Evolutionary conservation across 2,113 vertebrate genomes (phyloP).

Genomic region (Dasypus novemcinctus): DNA sequence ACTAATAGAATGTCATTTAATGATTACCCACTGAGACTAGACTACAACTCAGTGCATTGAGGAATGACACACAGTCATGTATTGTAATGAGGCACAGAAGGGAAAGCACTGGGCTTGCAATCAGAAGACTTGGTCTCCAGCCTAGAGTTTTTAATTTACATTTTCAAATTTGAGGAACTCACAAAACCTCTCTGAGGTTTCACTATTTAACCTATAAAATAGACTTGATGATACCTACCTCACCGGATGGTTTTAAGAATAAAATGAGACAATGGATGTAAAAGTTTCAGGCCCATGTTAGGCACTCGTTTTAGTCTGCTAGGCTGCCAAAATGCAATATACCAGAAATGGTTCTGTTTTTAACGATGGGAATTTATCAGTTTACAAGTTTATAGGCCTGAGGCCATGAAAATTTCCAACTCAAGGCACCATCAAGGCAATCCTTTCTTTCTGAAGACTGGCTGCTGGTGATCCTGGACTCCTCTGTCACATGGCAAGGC

Average conservation of each 20-base stretch:
- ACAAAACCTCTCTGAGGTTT: neutral
- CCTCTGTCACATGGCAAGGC: too few relatives aligned
- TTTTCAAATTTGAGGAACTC: neutral
- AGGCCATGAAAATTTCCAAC: too few relatives aligned
- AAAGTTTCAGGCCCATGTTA: neutral
- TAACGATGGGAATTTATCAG: too few relatives aligned
- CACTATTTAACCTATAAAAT: neutral
- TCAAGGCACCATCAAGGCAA: too few relatives aligned
- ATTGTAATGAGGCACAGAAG: neutral
- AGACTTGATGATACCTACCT: neutral
- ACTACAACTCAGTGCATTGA: neutral
- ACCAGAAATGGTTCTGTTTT: too few relatives aligned
- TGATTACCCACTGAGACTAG: neutral
- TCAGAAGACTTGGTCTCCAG: neutral
- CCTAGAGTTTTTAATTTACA: neutral
- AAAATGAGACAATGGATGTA: neutral
- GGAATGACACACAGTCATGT: neutral
- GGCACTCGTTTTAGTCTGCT: too few relatives aligned
- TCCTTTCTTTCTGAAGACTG: too few relatives aligned
- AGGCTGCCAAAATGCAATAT: too few relatives aligned
- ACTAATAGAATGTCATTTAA: neutral
- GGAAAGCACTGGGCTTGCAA: neutral
- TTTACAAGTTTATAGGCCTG: too few relatives aligned
- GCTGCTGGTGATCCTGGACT: too few relatives aligned
- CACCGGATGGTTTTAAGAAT: neutral